These are phyloP conservation scores for Willisornis vidua DNA, from an alignment of 2,113 vertebrate genomes.

Conservation along the genomic window DNA sequence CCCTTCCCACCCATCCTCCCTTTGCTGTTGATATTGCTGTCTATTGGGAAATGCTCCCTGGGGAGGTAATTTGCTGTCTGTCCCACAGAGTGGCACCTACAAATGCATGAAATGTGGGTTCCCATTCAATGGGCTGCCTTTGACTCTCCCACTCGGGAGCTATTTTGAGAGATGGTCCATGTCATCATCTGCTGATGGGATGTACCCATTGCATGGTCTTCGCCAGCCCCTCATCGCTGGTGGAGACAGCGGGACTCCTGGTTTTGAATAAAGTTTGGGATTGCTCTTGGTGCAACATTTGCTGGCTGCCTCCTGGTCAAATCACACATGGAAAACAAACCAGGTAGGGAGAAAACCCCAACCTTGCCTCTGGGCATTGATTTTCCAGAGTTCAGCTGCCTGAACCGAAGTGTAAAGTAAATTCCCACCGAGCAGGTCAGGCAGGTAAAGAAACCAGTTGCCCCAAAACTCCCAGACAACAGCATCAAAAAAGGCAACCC, in stretches of 20 bases:
- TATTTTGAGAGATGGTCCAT: neutral
- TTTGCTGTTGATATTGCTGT: conserved; percentile 48
- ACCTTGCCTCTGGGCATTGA: conserved; percentile 19
- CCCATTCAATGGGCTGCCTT: neutral
- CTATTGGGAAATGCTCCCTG: neutral
- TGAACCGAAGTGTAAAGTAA: neutral
- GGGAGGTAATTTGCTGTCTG: neutral
- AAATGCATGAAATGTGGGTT: neutral
- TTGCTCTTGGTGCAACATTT: neutral
- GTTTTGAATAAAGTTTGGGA: neutral
- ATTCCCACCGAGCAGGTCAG: conserved; percentile 56
- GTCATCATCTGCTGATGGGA: neutral
- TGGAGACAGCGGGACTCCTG: neutral
- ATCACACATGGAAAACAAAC: conserved; percentile 36
- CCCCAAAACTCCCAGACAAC: conserved; percentile 50
- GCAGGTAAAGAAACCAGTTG: conserved; percentile 42
- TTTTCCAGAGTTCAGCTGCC: conserved; percentile 5
- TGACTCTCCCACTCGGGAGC: neutral
- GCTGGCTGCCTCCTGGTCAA: neutral
- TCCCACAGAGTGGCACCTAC: neutral
- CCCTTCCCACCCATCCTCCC: neutral
- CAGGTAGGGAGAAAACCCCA: conserved; percentile 23
- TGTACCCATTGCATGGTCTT: neutral
- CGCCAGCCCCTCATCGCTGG: neutral
- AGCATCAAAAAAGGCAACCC: conserved; percentile 35